Percentiles rank a stretch among this genome's conserved stretches.
Conservation (phyloP, 2,797 vertebrate species). For the Lacerta bilineata region DNA sequence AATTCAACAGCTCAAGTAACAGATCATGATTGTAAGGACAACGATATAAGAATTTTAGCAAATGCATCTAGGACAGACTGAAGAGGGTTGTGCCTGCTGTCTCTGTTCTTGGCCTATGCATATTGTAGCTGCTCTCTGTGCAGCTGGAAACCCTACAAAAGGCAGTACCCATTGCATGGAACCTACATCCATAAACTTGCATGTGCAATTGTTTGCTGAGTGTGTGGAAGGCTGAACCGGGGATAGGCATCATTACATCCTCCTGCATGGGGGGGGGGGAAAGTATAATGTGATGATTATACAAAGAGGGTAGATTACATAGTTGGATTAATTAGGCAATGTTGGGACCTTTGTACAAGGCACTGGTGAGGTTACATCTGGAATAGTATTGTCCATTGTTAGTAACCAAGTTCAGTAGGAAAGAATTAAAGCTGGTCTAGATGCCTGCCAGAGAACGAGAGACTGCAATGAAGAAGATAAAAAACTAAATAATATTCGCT, state of each 20-base stretch:
- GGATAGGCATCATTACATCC: background rate
- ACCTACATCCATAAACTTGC: background rate
- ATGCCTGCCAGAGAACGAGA: too few species aligned
- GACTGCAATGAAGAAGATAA: background rate
- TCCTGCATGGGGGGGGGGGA: background rate
- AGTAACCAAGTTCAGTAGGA: background rate
- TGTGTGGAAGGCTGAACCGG: too few species aligned
- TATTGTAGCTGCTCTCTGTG: background rate
- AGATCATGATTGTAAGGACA: too few species aligned
- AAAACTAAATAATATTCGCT: background rate
- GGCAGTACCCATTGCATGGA: background rate
- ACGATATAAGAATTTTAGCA: background rate
- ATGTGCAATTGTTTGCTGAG: background rate
- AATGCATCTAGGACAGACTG: background rate
- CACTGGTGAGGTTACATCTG: background rate
- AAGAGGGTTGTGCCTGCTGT: background rate
- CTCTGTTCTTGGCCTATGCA: background rate
- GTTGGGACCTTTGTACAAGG: background rate
- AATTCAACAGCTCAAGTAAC: too few species aligned
- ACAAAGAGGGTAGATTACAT: background rate
- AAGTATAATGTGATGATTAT: background rate
- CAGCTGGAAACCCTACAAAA: background rate
- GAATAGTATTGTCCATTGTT: background rate
- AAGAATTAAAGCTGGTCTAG: background rate
- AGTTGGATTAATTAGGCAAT: background rate